Conservation (phyloP, 2,797 vertebrate genomes). For the Phoeniculus purpureus region DNA sequence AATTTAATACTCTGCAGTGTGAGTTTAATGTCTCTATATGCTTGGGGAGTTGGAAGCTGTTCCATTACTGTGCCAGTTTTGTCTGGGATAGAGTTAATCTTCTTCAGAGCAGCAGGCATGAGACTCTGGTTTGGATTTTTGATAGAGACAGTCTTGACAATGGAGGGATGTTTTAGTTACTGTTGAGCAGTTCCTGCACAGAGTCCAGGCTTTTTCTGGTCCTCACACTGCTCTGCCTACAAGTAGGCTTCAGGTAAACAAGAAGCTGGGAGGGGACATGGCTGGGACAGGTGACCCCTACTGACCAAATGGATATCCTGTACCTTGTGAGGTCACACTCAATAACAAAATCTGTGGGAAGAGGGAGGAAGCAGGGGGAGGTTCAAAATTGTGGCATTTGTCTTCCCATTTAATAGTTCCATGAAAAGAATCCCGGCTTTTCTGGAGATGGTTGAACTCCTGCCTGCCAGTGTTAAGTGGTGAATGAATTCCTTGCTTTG, state of each 20-base stretch:
- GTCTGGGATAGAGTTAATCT: neutral
- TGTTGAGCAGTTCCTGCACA: neutral
- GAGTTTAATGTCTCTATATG: neutral
- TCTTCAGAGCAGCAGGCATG: neutral
- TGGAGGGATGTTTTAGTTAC: neutral
- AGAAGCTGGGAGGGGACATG: neutral
- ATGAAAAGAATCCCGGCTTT: accelerated
- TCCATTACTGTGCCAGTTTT: neutral
- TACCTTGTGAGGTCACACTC: accelerated
- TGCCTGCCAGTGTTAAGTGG: accelerated
- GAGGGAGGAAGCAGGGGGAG: accelerated
- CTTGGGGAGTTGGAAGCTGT: neutral
- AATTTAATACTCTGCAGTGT: neutral
- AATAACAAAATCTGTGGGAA: neutral
- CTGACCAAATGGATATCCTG: neutral
- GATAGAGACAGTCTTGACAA: neutral
- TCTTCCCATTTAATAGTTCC: accelerated
- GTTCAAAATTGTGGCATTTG: accelerated
- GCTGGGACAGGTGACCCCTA: neutral
- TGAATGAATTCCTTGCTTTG: neutral
- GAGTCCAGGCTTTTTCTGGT: neutral
- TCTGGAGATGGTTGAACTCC: neutral
- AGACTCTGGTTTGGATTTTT: neutral
- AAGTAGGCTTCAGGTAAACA: accelerated
- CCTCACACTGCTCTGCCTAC: accelerated